Conservation (phyloP, 2,888 invertebrate species). For the Ichneumoninae sp. region DNA sequence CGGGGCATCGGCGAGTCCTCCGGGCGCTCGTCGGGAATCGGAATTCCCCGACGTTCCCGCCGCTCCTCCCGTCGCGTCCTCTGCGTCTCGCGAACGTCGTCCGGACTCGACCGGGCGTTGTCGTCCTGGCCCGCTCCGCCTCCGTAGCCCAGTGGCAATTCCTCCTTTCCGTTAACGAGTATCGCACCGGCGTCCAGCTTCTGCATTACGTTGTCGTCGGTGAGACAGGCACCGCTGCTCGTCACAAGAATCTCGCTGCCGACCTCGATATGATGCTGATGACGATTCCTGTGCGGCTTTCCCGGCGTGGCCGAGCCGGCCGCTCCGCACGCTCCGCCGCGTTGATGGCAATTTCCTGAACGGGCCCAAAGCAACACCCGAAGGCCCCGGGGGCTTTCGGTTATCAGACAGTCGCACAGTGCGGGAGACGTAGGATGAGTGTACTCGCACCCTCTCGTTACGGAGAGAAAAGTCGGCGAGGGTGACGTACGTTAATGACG, state of each 20-base stretch:
- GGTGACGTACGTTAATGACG: conserved; percentile 48
- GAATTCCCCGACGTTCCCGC: conserved; percentile 73
- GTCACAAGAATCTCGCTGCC: conserved; percentile 83
- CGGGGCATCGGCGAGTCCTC: conserved; percentile 51
- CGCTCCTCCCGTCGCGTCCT: conserved; percentile 62
- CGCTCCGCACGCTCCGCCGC: conserved; percentile 19
- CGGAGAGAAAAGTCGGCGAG: conserved; percentile 67
- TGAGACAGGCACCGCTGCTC: conserved; percentile 79
- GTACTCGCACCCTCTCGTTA: conserved; percentile 68
- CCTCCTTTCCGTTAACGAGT: conserved; percentile 88
- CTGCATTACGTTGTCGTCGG: conserved; percentile 83
- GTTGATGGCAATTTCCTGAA: conserved; percentile 66
- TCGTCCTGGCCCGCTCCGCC: conserved; percentile 75
- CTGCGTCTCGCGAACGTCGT: conserved; percentile 57
- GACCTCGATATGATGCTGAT: conserved; percentile 80
- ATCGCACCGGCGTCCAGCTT: conserved; percentile 85
- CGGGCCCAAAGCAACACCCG: conserved; percentile 43
- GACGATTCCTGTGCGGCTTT: conserved; percentile 46
- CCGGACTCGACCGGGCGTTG: conserved; percentile 66
- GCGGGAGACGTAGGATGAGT: conserved; percentile 51
- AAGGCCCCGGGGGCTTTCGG: conserved; percentile 37
- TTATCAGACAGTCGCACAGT: conserved; percentile 24
- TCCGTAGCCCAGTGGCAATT: conserved; percentile 87
- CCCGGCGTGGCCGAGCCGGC: conserved; percentile 51
- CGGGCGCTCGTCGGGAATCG: conserved; percentile 73